Conservation (phyloP, 1,140 invertebrate genomes). For the Zeugodacus cucurbitae region DNA sequence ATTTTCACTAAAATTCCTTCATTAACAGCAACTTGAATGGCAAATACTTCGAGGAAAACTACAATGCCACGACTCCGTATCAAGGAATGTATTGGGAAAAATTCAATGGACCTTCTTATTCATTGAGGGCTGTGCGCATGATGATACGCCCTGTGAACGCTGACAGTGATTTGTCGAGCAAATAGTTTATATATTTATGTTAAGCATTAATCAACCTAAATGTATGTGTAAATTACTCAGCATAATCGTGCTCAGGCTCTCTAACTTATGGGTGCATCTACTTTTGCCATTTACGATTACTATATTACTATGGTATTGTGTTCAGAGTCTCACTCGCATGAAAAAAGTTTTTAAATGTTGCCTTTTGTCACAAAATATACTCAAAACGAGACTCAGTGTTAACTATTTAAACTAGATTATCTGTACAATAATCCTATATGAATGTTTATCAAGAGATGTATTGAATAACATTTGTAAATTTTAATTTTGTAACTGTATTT, state of each 20-base stretch:
- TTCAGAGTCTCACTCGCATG: not conserved
- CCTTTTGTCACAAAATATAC: slow-evolving; percentile 14
- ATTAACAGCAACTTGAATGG: slow-evolving; percentile 69
- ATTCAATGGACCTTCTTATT: slow-evolving; percentile 69
- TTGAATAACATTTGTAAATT: not conserved
- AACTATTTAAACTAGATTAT: slow-evolving; percentile 8
- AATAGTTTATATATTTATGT: not conserved
- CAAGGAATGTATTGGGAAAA: slow-evolving; percentile 72
- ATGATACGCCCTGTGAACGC: slow-evolving; percentile 67
- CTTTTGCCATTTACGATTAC: not conserved
- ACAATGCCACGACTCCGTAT: slow-evolving; percentile 55
- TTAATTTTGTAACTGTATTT: not conserved
- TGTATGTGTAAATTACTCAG: not conserved
- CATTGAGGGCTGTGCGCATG: slow-evolving; percentile 68
- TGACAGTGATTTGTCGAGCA: slow-evolving; percentile 7
- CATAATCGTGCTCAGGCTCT: not conserved
- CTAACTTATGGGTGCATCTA: not conserved
- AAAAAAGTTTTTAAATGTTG: slow-evolving; percentile 4
- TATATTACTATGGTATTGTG: not conserved
- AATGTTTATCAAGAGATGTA: not conserved
- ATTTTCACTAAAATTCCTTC: not conserved
- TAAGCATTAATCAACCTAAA: not conserved
- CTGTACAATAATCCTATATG: not conserved
- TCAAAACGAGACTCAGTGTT: not conserved
- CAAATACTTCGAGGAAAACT: slow-evolving; percentile 66